A percentile compares a stretch with the other conserved stretches of the same genome.
Evolutionary conservation across 2,797 vertebrate species (phyloP).

Genomic region (Stomatorhinus walkeri): DNA sequence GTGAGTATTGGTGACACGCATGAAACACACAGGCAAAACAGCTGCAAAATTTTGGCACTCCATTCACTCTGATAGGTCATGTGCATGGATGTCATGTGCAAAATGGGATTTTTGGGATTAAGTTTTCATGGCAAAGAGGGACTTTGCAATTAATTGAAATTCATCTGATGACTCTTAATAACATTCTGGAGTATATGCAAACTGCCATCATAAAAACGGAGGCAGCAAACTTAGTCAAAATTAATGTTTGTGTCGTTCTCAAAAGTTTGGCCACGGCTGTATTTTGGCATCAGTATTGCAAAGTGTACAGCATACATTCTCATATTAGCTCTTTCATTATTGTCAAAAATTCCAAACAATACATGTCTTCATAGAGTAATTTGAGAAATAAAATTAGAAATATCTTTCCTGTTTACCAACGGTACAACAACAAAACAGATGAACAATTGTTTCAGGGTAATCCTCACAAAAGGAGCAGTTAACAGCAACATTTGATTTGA

Average conservation of each 20-base stretch:
- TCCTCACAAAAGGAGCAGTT: neutral
- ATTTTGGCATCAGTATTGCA: neutral
- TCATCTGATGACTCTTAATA: too few species aligned
- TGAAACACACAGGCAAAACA: neutral
- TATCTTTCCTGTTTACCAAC: neutral
- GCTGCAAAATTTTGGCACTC: neutral
- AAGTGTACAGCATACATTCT: neutral
- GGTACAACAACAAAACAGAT: neutral
- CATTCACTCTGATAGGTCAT: neutral
- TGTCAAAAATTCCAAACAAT: neutral
- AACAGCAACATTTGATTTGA: neutral
- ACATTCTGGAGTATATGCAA: too few species aligned
- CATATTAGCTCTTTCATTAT: neutral
- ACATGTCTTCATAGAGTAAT: neutral
- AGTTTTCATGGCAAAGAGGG: too few species aligned
- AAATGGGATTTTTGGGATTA: too few species aligned
- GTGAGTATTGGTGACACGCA: neutral
- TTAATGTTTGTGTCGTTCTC: too few species aligned
- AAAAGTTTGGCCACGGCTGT: neutral
- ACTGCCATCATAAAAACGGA: too few species aligned
- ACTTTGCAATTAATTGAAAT: too few species aligned
- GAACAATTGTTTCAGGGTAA: neutral
- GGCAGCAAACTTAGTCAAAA: too few species aligned
- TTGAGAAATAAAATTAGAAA: neutral
- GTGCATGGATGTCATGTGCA: neutral